Evolutionary conservation across 2,797 vertebrate genomes (phyloP).

Genomic region (Hoplostethus atlanticus): DNA sequence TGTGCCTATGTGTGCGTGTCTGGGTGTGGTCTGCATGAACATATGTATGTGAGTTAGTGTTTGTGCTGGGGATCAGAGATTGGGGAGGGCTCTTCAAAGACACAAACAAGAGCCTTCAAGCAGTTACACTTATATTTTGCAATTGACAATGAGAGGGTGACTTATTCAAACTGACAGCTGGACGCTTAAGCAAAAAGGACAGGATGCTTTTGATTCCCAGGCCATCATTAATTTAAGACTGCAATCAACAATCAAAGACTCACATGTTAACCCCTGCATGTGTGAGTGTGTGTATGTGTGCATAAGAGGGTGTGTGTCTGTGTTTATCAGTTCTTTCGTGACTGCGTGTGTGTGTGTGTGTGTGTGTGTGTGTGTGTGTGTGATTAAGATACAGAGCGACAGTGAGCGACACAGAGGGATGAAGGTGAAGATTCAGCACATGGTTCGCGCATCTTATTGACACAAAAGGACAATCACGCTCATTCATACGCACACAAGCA

Average conservation of each 20-base stretch:
- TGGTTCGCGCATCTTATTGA: slow-evolving; percentile 47
- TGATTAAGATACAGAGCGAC: neutral
- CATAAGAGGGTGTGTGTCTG: neutral
- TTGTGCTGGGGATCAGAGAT: neutral
- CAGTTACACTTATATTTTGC: slow-evolving; percentile 6
- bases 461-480: slow-evolving; percentile 39
- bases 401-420: neutral
- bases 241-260: slow-evolving; percentile 30
- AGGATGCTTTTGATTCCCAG: slow-evolving; percentile 32
- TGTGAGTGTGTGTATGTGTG: slow-evolving; percentile 27
- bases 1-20: neutral
- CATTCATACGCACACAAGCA: slow-evolving; percentile 32
- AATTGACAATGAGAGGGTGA: slow-evolving; percentile 15
- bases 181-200: slow-evolving; percentile 7
- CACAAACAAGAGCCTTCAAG: neutral
- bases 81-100: neutral
- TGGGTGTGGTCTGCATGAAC: neutral
- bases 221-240: slow-evolving; percentile 27
- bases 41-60: neutral
- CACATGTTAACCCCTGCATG: slow-evolving; percentile 15
- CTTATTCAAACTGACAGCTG: neutral
- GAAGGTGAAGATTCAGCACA: slow-evolving; percentile 10
- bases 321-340: slow-evolving; percentile 37
- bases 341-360: slow-evolving; percentile 6
- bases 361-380: neutral